A percentile compares a stretch with the other conserved stretches of the same genome.
These are phyloP conservation scores for Hydractinia echinata DNA, from an alignment of 30 jellyfish, hydroid and myxozoan species.

Conservation along the genomic window DNA sequence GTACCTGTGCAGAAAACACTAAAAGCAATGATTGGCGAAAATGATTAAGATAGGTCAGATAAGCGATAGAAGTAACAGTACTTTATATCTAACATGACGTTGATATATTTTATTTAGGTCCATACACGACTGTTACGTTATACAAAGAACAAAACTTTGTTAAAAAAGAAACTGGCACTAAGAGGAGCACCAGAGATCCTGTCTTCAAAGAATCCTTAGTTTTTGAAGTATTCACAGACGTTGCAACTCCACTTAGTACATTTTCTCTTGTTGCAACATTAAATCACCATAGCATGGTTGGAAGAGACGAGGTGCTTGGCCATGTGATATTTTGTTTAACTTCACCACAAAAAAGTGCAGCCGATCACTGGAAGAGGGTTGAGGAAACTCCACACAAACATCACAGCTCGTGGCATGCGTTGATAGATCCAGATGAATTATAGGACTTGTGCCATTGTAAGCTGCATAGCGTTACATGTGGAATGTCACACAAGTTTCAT, in stretches of 20 bases:
- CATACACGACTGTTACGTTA: conserved; percentile 65
- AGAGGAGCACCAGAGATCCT: conserved; percentile 68
- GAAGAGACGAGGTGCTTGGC: conserved; percentile 85
- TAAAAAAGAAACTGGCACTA: conserved; percentile 54
- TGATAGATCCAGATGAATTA: conserved; percentile 82
- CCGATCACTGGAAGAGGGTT: conserved; percentile 65
- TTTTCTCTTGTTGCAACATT: conserved; percentile 63
- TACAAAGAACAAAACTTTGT: conserved; percentile 65
- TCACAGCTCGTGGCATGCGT: conserved; percentile 72
- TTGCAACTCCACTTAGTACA: conserved; percentile 62
- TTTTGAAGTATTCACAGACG: conserved; percentile 60
- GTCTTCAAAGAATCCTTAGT: conserved; percentile 66
- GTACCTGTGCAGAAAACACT: too few relatives aligned
- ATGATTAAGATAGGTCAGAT: too few relatives aligned
- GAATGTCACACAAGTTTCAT: too few relatives aligned
- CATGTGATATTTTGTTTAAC: conserved; percentile 87
- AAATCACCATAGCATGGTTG: conserved; percentile 61
- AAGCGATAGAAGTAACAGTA: too few relatives aligned
- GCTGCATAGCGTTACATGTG: too few relatives aligned
- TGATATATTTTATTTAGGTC: conserved; percentile 36
- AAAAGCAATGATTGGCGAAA: too few relatives aligned
- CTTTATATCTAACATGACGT: too few relatives aligned
- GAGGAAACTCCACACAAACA: conserved; percentile 66
- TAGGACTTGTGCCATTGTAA: conserved; percentile 16
- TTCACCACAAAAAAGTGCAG: conserved; percentile 73